Evolutionary conservation across 92 coral and sea anemone species (phyloP), one percentile per base, ranked within the genome.

Genomic region (Muricea muricata): DNA sequence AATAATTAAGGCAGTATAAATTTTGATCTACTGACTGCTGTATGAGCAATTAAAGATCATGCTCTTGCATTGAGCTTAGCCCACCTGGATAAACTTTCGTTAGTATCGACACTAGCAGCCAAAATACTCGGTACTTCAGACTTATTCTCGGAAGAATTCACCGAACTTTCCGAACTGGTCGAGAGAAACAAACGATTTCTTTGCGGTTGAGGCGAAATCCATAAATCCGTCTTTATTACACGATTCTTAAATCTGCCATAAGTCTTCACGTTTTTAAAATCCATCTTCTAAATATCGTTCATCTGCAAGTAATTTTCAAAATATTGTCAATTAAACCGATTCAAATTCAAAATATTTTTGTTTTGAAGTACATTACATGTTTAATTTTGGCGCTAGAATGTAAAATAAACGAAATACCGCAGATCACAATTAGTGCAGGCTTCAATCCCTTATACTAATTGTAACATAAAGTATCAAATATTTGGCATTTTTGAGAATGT

Each of bases 171-270:
- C 2, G 68, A 60, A 8, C 68, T 60, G 12, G 68, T 21, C 6
- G 68, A 60, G 32, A 23, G 6, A 23, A 54, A 54, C 61, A 2
- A 25, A 18, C 61, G 61, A 54, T 18, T 54, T 23, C 61, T 0
- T 17, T 23, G 4, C 61, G 89, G 14, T 86, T 90, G 56, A 20
- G 88, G 93, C 23, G 91, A 87, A 10, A 89, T 83, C 98, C 98
- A 94, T 15, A 80, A 56, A 24, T 93, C 93, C 4, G 94, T 60
- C 65, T 89, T 94, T 1, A 96, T 84, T 9, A 91, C 91, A 42
- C 99, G 85, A 52, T 87, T 84, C 85, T 84, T 93, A 55, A 89
- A 93, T 66, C 93, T 93, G 45, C 98, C 98, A 65, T 96, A 96
- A 7, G 97, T 96, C 65, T 91, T 92, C 9, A 93, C 10, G 4